Conservation (phyloP, 2,113 vertebrate species). For the Prunella fulvescens region DNA sequence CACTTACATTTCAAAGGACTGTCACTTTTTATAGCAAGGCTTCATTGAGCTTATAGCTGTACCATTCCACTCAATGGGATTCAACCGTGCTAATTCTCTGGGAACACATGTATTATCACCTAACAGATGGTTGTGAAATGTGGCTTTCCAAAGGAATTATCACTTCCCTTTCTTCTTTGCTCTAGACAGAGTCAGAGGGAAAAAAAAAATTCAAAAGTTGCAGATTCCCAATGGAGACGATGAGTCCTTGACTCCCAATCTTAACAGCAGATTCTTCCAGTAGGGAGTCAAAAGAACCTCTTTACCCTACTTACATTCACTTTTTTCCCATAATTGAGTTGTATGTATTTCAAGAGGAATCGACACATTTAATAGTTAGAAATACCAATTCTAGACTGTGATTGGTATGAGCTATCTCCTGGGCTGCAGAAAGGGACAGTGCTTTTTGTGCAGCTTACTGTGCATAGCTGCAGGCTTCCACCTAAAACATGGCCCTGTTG, state of each 20-base stretch:
- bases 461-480: not conserved
- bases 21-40: not conserved
- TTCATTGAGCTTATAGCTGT: not conserved
- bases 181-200: not conserved
- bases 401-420: not conserved
- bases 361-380: not conserved
- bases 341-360: not conserved
- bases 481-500: not conserved
- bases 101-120: slow-evolving; percentile 10
- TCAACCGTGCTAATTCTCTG: slow-evolving; percentile 10
- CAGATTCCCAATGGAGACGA: not conserved
- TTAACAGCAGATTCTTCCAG: not conserved
- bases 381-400: not conserved
- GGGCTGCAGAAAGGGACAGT: not conserved
- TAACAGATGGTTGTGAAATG: slow-evolving; percentile 44
- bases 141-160: slow-evolving; percentile 44
- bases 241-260: not conserved
- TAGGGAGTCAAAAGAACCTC: not conserved
- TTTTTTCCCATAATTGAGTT: not conserved
- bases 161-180: slow-evolving; percentile 4
- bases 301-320: not conserved
- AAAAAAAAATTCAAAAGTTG: not conserved
- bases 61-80: not conserved
- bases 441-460: not conserved
- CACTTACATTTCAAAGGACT: not conserved